Conservation (phyloP, 2,113 vertebrate species). For the Osmerus eperlanus region DNA sequence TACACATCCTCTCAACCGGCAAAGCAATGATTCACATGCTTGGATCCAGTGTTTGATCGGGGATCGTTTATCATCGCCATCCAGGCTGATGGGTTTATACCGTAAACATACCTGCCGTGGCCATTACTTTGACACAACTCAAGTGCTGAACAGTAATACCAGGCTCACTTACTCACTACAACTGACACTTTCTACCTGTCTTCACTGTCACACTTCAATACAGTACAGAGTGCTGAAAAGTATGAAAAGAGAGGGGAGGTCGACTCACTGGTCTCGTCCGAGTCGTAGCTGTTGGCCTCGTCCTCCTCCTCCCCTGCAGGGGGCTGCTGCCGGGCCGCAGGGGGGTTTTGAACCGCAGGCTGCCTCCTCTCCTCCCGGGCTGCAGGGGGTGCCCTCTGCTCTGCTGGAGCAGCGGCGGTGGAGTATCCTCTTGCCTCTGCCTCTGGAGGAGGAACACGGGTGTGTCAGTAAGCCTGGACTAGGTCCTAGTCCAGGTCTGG, state of each 20-base stretch:
- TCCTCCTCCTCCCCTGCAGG: slow-evolving; percentile 74
- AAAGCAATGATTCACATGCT: slow-evolving; percentile 31
- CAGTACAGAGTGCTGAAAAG: neutral
- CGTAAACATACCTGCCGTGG: slow-evolving; percentile 16
- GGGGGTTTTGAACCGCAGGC: slow-evolving; percentile 47
- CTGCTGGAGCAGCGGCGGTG: slow-evolving; percentile 49
- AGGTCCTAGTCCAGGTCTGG: too few species aligned
- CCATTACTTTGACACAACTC: slow-evolving; percentile 13
- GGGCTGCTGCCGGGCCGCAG: slow-evolving; percentile 65
- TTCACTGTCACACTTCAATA: neutral
- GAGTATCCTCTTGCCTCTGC: slow-evolving; percentile 53
- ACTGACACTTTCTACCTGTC: neutral
- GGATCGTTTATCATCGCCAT: slow-evolving; percentile 34
- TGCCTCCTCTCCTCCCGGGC: slow-evolving; percentile 77
- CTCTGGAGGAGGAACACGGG: slow-evolving; percentile 40
- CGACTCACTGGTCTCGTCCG: slow-evolving; percentile 90
- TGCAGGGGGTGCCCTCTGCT: slow-evolving; percentile 70
- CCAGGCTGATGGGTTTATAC: slow-evolving; percentile 5
- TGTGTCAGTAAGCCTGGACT: neutral
- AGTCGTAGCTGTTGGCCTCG: slow-evolving; percentile 93
- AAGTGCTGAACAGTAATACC: slow-evolving; percentile 32
- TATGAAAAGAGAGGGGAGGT: slow-evolving; percentile 31
- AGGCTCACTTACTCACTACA: neutral
- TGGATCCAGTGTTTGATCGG: slow-evolving; percentile 18
- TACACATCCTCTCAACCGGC: slow-evolving; percentile 22